Evolutionary conservation across 2,888 invertebrate species (phyloP), one percentile per base, ranked within the genome.

Genomic region (Chouioia cunea): DNA sequence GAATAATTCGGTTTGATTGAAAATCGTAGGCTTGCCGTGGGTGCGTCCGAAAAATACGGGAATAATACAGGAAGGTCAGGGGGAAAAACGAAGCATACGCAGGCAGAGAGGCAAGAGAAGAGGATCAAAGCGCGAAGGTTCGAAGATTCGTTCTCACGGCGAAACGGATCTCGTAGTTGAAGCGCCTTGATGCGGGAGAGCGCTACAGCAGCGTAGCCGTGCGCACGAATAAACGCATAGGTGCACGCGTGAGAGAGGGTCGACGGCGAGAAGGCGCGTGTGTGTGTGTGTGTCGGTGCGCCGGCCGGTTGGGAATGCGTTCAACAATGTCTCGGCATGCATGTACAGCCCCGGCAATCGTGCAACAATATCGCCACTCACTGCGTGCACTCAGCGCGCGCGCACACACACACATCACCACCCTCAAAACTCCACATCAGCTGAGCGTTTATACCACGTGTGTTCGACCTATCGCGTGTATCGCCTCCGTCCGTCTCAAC

Each of bases 291-390:
- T 27, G 65, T 12, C 20, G 48, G 60, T 56, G 48, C 56, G 43
- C 50, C 58, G 66, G 58, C 59, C 52, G 66, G 46, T 46, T 43
- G 66, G 59, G 66, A 66, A 66, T 59, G 66, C 59, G 53, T 59
- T 52, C 66, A 59, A 66, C 66, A 66, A 66, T 66, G 58, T 59
- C n/a, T n/a, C n/a, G n/a, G n/a, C n/a, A n/a, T n/a, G n/a, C n/a
- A n/a, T n/a, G n/a, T n/a, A n/a, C n/a, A 44, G 58, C 52, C n/a
- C 36, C 59, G 58, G n/a, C 58, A 58, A 66, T 58, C 66, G 66
- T 52, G 58, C 66, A 64, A 59, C 66, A 66, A 66, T 66, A 66
- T 66, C 58, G 52, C 50, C 44, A 14, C 6, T 36, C 53, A 16
- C 36, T 43, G 52, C 46, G 22, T n/a, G 46, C 44, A 16, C 23